A percentile compares a stretch with the other conserved stretches of the same genome.
phyloP scores from a whole-genome alignment of 2,797 vertebrate species.

The Myotis planiceps region DNA sequence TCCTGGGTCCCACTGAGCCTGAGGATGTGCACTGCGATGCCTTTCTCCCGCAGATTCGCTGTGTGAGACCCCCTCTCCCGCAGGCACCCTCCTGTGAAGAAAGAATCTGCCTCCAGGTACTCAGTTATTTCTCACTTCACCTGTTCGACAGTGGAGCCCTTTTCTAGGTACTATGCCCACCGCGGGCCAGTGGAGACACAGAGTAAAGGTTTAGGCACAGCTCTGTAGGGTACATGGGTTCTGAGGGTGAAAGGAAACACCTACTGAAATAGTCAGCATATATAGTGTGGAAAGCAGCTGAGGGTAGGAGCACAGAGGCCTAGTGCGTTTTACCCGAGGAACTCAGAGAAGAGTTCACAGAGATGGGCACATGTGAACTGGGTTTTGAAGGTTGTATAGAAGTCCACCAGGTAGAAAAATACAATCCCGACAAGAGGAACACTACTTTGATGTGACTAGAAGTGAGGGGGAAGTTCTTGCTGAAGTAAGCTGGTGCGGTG shows the following conservation, averaged over 20 bases:
- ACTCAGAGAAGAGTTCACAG: neutral
- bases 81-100: neutral
- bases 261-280: neutral
- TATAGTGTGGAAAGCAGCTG: neutral
- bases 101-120: neutral
- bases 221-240: neutral
- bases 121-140: neutral
- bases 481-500: neutral
- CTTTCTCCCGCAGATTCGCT: neutral
- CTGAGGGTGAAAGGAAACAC: neutral
- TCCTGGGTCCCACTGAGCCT: neutral
- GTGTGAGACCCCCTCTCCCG: neutral
- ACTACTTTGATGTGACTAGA: neutral
- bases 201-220: neutral
- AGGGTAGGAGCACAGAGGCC: neutral
- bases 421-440: neutral
- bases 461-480: no score
- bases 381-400: neutral
- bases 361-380: neutral
- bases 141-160: no score
- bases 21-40: fast-evolving
- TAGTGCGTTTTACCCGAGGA: neutral
- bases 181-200: neutral
- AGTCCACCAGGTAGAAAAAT: neutral
- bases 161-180: neutral